Conservation (phyloP, 1,140 invertebrate genomes). For the Bombyx mori region ASM3026992v2 NC_085121.1:10881501-10882000, state of each 20-base stretch:
- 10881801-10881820: conserved; percentile 66
- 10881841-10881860: conserved; percentile 62
- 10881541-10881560: not conserved
- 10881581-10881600: not conserved
- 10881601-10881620: too few species aligned
- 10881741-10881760: not conserved
- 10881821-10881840: conserved; percentile 71
- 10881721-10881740: too few species aligned
- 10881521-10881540: too few species aligned
- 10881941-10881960: not conserved
- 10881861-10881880: conserved; percentile 61
- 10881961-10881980: not conserved
- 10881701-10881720: not conserved
- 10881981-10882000: not conserved
- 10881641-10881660: conserved; percentile 40
- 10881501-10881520: too few species aligned
- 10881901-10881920: conserved; percentile 59
- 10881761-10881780: conserved; percentile 17
- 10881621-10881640: conserved; percentile 54
- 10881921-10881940: conserved; percentile 17
- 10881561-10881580: not conserved
- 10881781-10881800: conserved; percentile 27
- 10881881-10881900: conserved; percentile 63
- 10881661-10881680: conserved; percentile 38
- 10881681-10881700: conserved; percentile 21